Evolutionary conservation across 1,140 invertebrate genomes (phyloP), one percentile per base, ranked within the genome.

Genomic region (Coelopa frigida): DNA sequence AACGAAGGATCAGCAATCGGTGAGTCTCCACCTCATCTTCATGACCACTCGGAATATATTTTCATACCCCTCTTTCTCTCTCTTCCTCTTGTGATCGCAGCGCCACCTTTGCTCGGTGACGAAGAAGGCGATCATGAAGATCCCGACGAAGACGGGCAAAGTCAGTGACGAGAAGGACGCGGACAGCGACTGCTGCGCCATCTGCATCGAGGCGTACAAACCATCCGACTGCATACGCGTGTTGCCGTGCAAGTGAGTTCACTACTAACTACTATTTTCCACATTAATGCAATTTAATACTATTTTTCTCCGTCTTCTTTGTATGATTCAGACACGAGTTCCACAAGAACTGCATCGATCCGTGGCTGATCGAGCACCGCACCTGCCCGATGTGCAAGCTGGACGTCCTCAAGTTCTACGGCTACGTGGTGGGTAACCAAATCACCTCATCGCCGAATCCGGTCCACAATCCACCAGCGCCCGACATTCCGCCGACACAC

Each of bases 381-480:
- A 93, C 89, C 17, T 94, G 91, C 73, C 90, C 92, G 12, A 93
- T 95, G 88, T 95, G 91, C 72, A 94, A 95, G 72, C 83, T 92
- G 80, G 89, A 95, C 69, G 94, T 96, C 59, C 76, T 95, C 12
- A 86, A 90, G 67, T 87, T 89, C 57, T 94, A 91, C 70, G 91
- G 90, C 35, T 85, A 89, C 70, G 80, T 84, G 74, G 84, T 85
- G 66, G 81, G 81, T 76, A 61, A 63, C 50, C 62, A 68, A 59
- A 67, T 67, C 38, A 59, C 60, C 44, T 52, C 61, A 41, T 61
- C 60, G 10, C 63, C 63, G 39, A 62, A 52, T 42, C 58, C 59
- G 23, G 58, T 64, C 47, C 58, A 63, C 26, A 52, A 50, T 21
- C 53, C 55, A 12, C 50, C 53, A 29, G 41, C 22, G 7, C 45